Conservation (phyloP, 2,113 vertebrate genomes). For the Pitta sordida region DNA sequence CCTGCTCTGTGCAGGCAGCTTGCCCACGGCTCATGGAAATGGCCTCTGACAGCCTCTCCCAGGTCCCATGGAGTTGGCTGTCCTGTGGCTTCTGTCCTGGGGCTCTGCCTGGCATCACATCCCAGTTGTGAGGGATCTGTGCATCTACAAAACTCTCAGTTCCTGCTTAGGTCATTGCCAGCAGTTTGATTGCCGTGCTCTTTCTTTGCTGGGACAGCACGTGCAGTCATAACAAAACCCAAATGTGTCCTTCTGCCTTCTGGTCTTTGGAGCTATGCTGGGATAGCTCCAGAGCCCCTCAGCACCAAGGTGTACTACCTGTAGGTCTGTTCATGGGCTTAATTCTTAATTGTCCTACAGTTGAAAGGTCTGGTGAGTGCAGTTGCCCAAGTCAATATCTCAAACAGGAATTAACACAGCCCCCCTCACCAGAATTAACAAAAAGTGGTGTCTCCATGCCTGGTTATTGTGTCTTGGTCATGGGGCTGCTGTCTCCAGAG, state of each 20-base stretch:
- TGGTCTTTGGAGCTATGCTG: not conserved
- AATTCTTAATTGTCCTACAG: not conserved
- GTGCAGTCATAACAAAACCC: fast-evolving
- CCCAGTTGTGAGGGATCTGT: not conserved
- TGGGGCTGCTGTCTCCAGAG: not conserved
- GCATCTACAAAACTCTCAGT: fast-evolving
- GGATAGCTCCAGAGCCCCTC: not conserved
- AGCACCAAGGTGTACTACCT: not conserved
- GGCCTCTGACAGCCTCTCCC: not conserved
- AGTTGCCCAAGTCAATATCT: not conserved
- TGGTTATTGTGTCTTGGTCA: not conserved
- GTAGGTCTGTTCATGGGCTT: fast-evolving
- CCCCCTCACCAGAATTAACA: fast-evolving
- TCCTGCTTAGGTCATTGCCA: not conserved
- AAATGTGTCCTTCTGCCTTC: not conserved
- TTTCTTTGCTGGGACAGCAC: not conserved
- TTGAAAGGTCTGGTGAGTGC: not conserved
- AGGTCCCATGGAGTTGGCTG: fast-evolving
- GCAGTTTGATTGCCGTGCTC: fast-evolving
- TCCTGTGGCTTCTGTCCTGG: not conserved
- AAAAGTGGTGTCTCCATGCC: fast-evolving
- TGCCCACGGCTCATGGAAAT: not conserved
- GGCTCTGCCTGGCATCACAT: not conserved
- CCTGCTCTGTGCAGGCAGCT: fast-evolving
- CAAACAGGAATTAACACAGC: not conserved